Conservation (phyloP, 2,888 invertebrate genomes). For the Drosophila pseudotakahashii region DNA sequence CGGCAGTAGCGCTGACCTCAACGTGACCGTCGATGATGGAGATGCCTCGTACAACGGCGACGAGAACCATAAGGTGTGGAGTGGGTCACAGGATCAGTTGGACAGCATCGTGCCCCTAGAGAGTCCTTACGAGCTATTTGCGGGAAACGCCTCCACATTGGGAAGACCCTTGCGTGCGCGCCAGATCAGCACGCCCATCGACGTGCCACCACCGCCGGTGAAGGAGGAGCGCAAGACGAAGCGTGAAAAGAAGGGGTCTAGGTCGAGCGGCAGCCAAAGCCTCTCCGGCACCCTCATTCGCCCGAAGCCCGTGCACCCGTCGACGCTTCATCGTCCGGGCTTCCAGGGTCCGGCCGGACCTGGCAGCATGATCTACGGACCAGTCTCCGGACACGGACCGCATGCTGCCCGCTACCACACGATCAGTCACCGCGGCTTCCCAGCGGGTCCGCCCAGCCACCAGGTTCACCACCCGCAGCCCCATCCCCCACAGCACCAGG, state of each 20-base stretch:
- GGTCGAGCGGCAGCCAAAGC: constrained; percentile 83
- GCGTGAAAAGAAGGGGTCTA: constrained; percentile 85
- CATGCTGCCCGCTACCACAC: constrained; percentile 85
- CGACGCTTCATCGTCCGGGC: constrained; percentile 77
- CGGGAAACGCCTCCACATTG: constrained; percentile 85
- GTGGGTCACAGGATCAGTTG: constrained; percentile 90
- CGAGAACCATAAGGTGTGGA: constrained; percentile 97
- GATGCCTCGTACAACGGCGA: constrained; percentile 95
- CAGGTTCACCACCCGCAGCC: constrained; percentile 75
- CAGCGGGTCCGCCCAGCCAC: constrained; percentile 62
- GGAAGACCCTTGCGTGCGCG: constrained; percentile 90
- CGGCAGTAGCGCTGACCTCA: constrained; percentile 84
- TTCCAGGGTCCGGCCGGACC: constrained; percentile 64
- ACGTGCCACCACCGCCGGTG: constrained; percentile 93
- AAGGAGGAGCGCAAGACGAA: constrained; percentile 87
- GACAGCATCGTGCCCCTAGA: constrained; percentile 86
- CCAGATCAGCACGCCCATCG: constrained; percentile 91
- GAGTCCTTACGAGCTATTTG: constrained; percentile 89
- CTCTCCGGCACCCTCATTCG: constrained; percentile 84
- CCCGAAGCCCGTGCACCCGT: constrained; percentile 84
- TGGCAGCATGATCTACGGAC: constrained; percentile 84
- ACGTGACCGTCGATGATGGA: constrained; percentile 86
- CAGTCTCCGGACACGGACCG: constrained; percentile 80
- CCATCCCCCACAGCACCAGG: constrained; percentile 62
- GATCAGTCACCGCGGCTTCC: constrained; percentile 85